A percentile compares a stretch with the other conserved stretches of the same genome.
Conservation (phyloP, 1,140 invertebrate genomes). For the Adelges cooleyi region DNA sequence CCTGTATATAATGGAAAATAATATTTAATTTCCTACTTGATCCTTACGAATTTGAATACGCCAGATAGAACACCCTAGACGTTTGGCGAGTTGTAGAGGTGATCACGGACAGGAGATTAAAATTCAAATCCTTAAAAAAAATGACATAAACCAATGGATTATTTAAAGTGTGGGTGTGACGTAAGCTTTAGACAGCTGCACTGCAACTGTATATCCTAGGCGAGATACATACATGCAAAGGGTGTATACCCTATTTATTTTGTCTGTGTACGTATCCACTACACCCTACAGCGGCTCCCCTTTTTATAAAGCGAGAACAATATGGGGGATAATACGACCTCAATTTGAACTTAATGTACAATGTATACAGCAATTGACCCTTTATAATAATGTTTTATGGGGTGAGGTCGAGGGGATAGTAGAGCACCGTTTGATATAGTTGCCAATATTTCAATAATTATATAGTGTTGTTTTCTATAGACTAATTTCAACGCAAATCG, state of each 20-base stretch:
- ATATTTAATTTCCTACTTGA: no score
- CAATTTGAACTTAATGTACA: slow-evolving; percentile 26
- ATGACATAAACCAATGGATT: no score
- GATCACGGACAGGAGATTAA: no score
- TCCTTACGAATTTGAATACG: no score
- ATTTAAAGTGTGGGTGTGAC: slow-evolving; percentile 6
- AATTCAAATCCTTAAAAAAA: no score
- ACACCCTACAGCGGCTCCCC: background rate
- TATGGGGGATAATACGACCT: slow-evolving; percentile 16
- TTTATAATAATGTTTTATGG: slow-evolving; percentile 7
- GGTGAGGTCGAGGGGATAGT: background rate
- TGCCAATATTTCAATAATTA: slow-evolving; percentile 24
- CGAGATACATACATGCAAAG: background rate
- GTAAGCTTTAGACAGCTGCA: slow-evolving; percentile 25
- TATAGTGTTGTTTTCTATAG: background rate
- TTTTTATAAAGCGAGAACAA: slow-evolving; percentile 1
- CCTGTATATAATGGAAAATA: no score
- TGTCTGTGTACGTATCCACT: background rate
- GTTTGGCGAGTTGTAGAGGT: no score
- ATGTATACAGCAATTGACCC: slow-evolving; percentile 24
- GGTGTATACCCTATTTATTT: slow-evolving; percentile 27
- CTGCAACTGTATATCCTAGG: background rate
- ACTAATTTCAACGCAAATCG: slow-evolving; percentile 14
- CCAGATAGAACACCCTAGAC: no score
- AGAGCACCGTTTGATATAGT: slow-evolving; percentile 22